Percentiles rank a stretch among this genome's conserved stretches.
These are phyloP conservation scores for Tetrax tetrax DNA, from an alignment of 2,113 vertebrate genomes.

Conservation along the genomic window DNA sequence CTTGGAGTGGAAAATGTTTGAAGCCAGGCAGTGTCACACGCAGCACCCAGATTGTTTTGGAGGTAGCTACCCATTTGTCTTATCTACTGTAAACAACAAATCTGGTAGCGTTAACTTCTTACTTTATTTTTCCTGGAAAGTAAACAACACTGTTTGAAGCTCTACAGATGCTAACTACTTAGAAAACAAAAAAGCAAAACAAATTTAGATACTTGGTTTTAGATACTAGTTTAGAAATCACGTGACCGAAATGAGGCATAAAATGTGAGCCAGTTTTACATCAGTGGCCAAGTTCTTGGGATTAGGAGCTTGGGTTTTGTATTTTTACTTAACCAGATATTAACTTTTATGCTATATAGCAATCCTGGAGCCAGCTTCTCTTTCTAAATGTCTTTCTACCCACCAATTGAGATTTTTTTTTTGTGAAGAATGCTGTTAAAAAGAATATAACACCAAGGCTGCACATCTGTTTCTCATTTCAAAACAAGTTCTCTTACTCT, in stretches of 20 bases:
- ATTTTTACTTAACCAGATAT: background rate
- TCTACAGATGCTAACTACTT: background rate
- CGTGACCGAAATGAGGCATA: background rate
- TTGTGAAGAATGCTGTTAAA: background rate
- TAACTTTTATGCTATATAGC: background rate
- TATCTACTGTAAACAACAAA: background rate
- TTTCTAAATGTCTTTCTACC: background rate
- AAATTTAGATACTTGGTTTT: background rate
- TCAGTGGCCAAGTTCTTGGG: background rate
- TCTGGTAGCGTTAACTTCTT: background rate
- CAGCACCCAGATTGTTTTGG: background rate
- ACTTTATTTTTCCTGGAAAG: background rate
- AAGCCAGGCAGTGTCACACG: background rate
- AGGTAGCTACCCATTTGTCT: background rate
- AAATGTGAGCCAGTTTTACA: background rate
- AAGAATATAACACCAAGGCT: background rate
- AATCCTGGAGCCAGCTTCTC: background rate
- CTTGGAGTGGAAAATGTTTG: background rate
- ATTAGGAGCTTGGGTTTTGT: background rate
- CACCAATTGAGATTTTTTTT: background rate
- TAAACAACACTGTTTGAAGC: background rate
- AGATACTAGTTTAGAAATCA: background rate
- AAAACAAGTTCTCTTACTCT: background rate
- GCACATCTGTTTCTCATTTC: constrained; percentile 51
- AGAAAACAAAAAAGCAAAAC: background rate